These are phyloP conservation scores for Pangasius macronema DNA, from an alignment of 2,797 vertebrate genomes.

Conservation along the genomic window DNA sequence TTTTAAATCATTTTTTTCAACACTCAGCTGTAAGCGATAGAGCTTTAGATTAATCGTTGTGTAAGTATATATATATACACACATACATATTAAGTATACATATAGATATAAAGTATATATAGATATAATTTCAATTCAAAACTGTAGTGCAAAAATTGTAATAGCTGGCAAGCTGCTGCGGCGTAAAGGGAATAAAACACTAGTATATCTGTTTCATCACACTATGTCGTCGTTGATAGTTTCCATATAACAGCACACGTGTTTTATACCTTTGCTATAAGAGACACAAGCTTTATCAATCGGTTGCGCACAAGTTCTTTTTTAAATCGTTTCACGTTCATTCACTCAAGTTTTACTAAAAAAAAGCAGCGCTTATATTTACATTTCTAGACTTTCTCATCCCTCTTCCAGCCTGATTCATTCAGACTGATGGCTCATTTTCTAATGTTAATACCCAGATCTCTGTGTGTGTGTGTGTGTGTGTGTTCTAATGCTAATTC, in stretches of 20 bases:
- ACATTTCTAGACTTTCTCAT: neutral
- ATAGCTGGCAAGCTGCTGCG: neutral
- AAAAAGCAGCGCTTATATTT: neutral
- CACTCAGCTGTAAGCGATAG: neutral
- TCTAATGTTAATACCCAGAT: conserved; percentile 97
- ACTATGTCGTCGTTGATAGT: neutral
- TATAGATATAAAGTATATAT: neutral
- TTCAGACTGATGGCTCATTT: conserved; percentile 99
- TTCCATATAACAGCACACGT: neutral
- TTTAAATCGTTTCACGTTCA: neutral
- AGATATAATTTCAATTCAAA: neutral
- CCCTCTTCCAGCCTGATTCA: conserved; percentile 69
- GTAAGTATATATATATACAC: too few relatives aligned
- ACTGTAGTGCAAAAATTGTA: neutral
- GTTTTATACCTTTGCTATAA: neutral
- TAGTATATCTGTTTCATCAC: neutral
- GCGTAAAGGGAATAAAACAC: neutral
- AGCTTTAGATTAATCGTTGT: neutral
- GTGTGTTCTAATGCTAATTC: conserved; percentile 34
- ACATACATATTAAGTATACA: too few relatives aligned
- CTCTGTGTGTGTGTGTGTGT: conserved; percentile 6
- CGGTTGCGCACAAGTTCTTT: neutral
- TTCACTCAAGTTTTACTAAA: neutral
- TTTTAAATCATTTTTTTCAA: conserved; percentile 1
- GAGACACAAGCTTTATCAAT: neutral